phyloP scores from a whole-genome alignment of 2,888 invertebrate species.

The Philhelius pedissequus region DNA sequence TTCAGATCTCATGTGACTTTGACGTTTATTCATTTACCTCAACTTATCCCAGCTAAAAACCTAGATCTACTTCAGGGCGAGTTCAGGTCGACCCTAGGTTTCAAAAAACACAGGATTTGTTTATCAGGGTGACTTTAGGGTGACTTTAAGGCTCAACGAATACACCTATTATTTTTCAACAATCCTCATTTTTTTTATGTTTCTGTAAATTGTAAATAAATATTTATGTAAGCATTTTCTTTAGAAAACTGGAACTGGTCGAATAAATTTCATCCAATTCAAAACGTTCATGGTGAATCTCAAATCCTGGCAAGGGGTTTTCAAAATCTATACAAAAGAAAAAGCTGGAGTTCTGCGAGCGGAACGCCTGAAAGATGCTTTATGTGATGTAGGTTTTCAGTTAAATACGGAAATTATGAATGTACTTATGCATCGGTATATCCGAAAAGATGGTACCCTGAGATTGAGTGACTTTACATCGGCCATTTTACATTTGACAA shows the following conservation, averaged over 20 bases:
- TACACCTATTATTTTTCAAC: too few species aligned
- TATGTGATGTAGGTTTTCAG: conserved; percentile 92
- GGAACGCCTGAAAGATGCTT: conserved; percentile 90
- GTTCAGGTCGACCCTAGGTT: too few species aligned
- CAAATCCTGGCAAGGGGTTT: conserved; percentile 94
- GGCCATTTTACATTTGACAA: conserved; percentile 91
- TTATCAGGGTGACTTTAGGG: too few species aligned
- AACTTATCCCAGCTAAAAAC: too few species aligned
- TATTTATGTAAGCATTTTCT: conserved; percentile 58
- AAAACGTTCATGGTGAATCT: conserved; percentile 95
- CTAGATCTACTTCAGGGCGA: too few species aligned
- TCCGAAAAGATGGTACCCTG: conserved; percentile 94
- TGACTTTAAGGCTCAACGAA: too few species aligned
- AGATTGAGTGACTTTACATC: conserved; percentile 95
- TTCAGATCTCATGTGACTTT: too few species aligned
- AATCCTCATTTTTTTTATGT: too few species aligned
- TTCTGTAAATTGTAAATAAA: too few species aligned
- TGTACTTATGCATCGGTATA: conserved; percentile 90
- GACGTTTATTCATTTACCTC: too few species aligned
- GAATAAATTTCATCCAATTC: conserved; percentile 91
- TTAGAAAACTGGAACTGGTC: conserved; percentile 87
- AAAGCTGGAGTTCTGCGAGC: conserved; percentile 94
- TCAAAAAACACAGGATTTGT: too few species aligned
- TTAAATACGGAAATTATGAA: conserved; percentile 91
- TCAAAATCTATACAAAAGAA: conserved; percentile 93